phyloP scores from a whole-genome alignment of 2,113 vertebrate species.

The Mesocricetus auratus region DNA sequence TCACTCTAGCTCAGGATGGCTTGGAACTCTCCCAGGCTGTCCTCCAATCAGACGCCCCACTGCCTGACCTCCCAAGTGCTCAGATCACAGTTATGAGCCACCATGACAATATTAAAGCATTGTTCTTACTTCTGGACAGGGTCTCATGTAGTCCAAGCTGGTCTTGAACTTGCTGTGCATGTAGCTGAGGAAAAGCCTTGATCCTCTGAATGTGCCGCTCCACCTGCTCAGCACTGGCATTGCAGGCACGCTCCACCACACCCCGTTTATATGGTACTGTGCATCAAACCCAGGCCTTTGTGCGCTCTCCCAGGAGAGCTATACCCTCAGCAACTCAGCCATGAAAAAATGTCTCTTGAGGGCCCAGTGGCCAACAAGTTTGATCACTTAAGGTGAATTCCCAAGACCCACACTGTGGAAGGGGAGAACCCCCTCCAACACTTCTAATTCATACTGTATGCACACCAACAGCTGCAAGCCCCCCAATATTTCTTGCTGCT shows the following conservation, averaged over 20 bases:
- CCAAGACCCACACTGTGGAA: background rate
- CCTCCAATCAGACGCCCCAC: background rate
- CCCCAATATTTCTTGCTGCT: background rate
- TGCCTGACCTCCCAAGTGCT: background rate
- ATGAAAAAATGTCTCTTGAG: slow-evolving; percentile 28
- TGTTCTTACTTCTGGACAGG: background rate
- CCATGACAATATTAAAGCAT: background rate
- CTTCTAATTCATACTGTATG: no score
- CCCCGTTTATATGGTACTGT: background rate
- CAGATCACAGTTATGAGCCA: background rate
- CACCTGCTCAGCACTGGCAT: background rate
- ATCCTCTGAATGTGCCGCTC: background rate
- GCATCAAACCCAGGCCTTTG: background rate
- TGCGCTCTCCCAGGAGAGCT: background rate
- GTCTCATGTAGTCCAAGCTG: background rate
- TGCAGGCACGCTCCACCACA: background rate
- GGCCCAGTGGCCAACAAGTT: no score
- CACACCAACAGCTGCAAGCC: background rate
- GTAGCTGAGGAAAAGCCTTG: background rate
- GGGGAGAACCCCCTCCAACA: background rate
- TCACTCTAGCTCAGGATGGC: background rate
- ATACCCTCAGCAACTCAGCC: background rate
- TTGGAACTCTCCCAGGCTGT: background rate
- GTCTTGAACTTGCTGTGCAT: background rate
- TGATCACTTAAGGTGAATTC: background rate